Base-by-base conservation (phyloP, 2,113 vertebrate genomes). In the Monopterus albus region DNA sequence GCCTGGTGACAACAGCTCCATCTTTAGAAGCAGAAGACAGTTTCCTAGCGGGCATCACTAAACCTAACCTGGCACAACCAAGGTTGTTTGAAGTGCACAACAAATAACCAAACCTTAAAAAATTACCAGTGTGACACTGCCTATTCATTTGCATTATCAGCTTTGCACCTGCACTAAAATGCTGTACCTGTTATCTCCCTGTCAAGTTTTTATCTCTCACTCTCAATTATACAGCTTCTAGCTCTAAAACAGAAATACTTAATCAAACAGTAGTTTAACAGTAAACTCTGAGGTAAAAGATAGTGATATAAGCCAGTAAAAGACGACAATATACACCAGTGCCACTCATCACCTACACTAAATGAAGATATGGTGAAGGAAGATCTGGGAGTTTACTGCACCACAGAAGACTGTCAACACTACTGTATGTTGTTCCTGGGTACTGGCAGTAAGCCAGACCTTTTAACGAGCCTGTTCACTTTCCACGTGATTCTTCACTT, bases 321-420 rank as follows among this genome's bases (percentile, higher is more conserved):
- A n/a, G n/a, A n/a, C n/a, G n/a, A n/a, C n/a, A 12, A 68, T 61
- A 33, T 31, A 33, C 9, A 20, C 14, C 17, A 33, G 12, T 7
- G 35, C n/a, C 6, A 52, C 11, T 25, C n/a, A 47, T 20, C 13
- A 49, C 18, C 35, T 3, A 3, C 36, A 23, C 1, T 20, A 31
- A 75, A 64, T 57, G 14, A 56, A 80, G 72, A 52, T 36, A 52
- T 18, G 36, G 36, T 14, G 5, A 57, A 50, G 14, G 66, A 52
- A 59, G 46, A 47, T 72, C 52, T 31, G 58, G 51, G 36, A 68
- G 64, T 80, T 74, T 68, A 59, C 31, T 55, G 71, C 69, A 17
- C 45, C 3, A 56, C 14, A 59, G 46, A 62, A n/a, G 0, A 14
- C 43, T 38, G 68, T 76, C 72, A 77, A 60, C 71, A 57, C 57